Evolutionary conservation across 1,140 invertebrate genomes (phyloP).

Genomic region (Sminthurinus signatus): DNA sequence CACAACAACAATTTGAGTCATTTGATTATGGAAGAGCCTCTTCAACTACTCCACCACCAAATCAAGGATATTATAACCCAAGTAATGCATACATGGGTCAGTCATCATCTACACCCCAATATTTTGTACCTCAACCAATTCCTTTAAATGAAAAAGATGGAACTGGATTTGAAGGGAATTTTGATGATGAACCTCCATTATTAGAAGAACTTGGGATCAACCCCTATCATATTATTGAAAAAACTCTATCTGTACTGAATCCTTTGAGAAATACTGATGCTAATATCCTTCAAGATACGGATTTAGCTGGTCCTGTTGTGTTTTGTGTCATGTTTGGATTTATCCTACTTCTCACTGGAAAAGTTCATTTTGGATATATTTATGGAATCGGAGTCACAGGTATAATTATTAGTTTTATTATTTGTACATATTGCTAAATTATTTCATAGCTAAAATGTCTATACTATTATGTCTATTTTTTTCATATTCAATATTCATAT

Average conservation of each 20-base stretch:
- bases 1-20: slow-evolving; percentile 23
- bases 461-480: too few relatives aligned
- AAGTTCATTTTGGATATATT: slow-evolving; percentile 84
- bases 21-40: slow-evolving; percentile 21
- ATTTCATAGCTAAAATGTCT: too few relatives aligned
- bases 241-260: slow-evolving; percentile 83
- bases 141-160: background rate
- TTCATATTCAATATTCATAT: too few relatives aligned
- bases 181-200: slow-evolving; percentile 69
- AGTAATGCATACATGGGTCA: background rate
- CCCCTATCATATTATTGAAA: slow-evolving; percentile 83
- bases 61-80: background rate
- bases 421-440: too few relatives aligned
- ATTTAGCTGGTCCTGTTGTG: slow-evolving; percentile 87
- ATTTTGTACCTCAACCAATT: slow-evolving; percentile 31
- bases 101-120: slow-evolving; percentile 6
- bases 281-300: slow-evolving; percentile 76
- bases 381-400: slow-evolving; percentile 91
- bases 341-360: slow-evolving; percentile 64
- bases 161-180: slow-evolving; percentile 31
- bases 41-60: background rate
- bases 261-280: slow-evolving; percentile 70
- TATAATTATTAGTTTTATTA: too few relatives aligned
- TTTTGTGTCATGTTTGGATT: slow-evolving; percentile 86
- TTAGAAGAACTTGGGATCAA: slow-evolving; percentile 89